These are phyloP conservation scores for Polyommatus icarus DNA, from an alignment of 2,888 invertebrate genomes.

Conservation along the genomic window DNA sequence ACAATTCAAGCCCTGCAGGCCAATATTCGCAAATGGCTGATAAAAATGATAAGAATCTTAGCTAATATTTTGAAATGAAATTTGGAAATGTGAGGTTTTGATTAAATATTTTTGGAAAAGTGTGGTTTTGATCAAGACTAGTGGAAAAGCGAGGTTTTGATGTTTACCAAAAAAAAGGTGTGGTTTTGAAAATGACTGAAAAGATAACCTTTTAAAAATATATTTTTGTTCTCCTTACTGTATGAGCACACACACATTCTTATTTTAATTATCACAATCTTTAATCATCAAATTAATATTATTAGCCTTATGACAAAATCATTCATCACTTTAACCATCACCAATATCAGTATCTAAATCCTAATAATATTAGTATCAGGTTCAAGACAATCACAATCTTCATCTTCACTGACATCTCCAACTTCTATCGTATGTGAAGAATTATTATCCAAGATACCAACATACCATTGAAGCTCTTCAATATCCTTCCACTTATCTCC, in stretches of 20 bases:
- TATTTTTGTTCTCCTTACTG: too few relatives aligned
- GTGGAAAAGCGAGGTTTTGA: neutral
- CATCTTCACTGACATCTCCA: neutral
- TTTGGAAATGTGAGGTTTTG: neutral
- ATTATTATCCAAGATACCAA: slow-evolving; percentile 31
- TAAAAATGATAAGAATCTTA: slow-evolving; percentile 28
- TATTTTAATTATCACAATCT: too few relatives aligned
- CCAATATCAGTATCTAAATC: slow-evolving; percentile 29
- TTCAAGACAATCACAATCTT: slow-evolving; percentile 28
- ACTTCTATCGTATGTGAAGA: neutral
- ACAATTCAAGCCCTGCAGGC: too few relatives aligned
- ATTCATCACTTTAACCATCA: slow-evolving; percentile 16
- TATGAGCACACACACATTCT: too few relatives aligned
- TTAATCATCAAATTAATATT: too few relatives aligned
- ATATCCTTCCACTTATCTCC: slow-evolving; percentile 33
- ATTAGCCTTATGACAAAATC: too few relatives aligned
- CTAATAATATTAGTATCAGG: slow-evolving; percentile 28
- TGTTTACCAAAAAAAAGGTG: too few relatives aligned
- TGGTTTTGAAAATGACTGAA: too few relatives aligned
- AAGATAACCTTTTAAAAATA: too few relatives aligned
- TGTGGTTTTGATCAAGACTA: slow-evolving; percentile 24
- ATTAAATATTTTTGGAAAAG: neutral
- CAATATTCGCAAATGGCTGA: too few relatives aligned
- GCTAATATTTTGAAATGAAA: slow-evolving; percentile 21
- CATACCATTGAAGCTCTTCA: slow-evolving; percentile 36